Conservation (phyloP, 2,888 invertebrate genomes). For the Chalcosyrphus nemorum region DNA sequence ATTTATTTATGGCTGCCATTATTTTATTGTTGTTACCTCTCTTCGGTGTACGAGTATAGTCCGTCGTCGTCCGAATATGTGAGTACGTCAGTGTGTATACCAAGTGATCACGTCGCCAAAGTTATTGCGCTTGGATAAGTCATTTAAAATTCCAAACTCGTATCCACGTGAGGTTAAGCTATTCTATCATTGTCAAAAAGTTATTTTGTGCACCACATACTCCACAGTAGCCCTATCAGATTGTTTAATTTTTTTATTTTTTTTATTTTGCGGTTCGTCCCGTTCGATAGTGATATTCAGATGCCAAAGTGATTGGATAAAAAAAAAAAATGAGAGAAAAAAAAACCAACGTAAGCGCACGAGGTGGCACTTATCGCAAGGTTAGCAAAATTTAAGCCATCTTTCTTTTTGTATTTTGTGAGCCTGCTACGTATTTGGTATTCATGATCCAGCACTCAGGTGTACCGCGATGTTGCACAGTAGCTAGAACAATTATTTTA, state of each 20-base stretch:
- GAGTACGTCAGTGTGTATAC: conserved; percentile 8
- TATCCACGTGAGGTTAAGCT: conserved; percentile 71
- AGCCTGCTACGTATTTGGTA: conserved; percentile 37
- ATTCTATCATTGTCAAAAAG: conserved; percentile 74
- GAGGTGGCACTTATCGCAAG: conserved; percentile 73
- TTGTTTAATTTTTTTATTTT: conserved; percentile 33
- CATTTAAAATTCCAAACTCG: conserved; percentile 65
- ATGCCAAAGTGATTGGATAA: conserved; percentile 65
- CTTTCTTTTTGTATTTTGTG: conserved; percentile 27
- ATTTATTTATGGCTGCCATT: conserved; percentile 72
- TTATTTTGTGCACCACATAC: conserved; percentile 73
- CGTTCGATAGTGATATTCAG: conserved; percentile 70
- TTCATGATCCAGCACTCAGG: conserved; percentile 56
- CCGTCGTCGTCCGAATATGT: no score
- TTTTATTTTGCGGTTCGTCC: conserved; percentile 49
- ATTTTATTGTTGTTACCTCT: conserved; percentile 69
- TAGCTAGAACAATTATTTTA: conserved; percentile 73
- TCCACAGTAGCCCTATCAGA: conserved; percentile 71
- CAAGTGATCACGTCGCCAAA: conserved; percentile 69
- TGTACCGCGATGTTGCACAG: conserved; percentile 67
- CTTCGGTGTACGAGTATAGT: no score
- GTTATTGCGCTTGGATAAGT: conserved; percentile 70
- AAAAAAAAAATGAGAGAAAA: conserved; percentile 3
- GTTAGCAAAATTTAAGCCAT: conserved; percentile 66
- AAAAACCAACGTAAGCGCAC: conserved; percentile 39